Evolutionary conservation across 2,888 invertebrate species (phyloP).

Genomic region (Diplolepis rosae): DNA sequence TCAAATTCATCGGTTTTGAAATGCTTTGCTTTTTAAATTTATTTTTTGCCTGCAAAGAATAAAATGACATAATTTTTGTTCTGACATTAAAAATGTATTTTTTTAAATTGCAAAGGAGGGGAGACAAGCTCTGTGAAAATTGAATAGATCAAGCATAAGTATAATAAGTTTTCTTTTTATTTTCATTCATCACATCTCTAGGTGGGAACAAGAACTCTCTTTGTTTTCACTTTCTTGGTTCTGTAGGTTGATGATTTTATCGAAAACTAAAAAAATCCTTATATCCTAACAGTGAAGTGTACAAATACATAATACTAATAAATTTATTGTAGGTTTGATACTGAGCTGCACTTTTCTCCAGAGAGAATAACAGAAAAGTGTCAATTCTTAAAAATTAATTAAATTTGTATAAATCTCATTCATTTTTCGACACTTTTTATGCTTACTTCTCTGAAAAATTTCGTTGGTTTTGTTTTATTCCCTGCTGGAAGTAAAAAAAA

Average conservation of each 20-base stretch:
- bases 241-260: neutral
- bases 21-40: no score
- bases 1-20: no score
- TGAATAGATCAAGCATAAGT: neutral
- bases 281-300: neutral
- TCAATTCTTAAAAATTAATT: neutral
- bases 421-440: neutral
- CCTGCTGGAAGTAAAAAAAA: no score
- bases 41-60: no score
- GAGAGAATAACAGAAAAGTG: neutral
- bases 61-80: no score
- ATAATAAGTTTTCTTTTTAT: neutral
- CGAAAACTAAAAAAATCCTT: neutral
- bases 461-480: neutral
- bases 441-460: neutral
- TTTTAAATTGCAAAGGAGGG: no score
- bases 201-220: neutral
- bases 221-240: neutral
- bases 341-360: neutral
- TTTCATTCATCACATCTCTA: neutral
- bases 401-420: neutral
- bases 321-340: neutral
- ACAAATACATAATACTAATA: slow-evolving; percentile 11
- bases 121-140: no score
- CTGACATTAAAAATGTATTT: no score